A percentile compares a stretch with the other conserved stretches of the same genome.
Conservation (phyloP, 2,113 vertebrate species). For the Onychostruthus taczanowskii region DNA sequence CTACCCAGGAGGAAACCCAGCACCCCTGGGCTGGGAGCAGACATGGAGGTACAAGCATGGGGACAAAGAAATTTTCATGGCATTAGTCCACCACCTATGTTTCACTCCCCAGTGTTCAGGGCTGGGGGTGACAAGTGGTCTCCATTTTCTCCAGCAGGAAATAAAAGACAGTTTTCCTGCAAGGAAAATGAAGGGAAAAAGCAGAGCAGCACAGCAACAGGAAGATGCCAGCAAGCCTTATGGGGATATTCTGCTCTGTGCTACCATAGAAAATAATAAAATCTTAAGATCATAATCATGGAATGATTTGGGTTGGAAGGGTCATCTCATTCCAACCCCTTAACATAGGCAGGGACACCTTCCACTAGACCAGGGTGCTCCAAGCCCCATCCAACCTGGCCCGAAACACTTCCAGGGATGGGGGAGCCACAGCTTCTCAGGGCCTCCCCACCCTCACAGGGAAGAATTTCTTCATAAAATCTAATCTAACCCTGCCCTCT, state of each 20-base stretch:
- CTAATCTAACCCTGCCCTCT: neutral
- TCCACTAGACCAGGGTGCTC: neutral
- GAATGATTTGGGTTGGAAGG: neutral
- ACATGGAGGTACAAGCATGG: fast-evolving
- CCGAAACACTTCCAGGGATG: neutral
- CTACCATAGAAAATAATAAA: neutral
- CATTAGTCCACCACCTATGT: neutral
- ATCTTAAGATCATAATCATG: neutral
- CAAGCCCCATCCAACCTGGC: neutral
- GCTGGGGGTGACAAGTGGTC: neutral
- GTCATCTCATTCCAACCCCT: fast-evolving
- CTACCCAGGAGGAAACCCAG: neutral
- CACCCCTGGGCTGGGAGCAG: neutral
- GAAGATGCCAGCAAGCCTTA: neutral
- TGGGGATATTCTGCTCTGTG: neutral
- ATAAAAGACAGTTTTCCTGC: neutral
- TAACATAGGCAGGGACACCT: neutral
- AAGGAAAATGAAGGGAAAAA: neutral
- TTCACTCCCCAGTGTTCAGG: neutral
- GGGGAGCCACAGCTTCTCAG: neutral
- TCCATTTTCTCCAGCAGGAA: neutral
- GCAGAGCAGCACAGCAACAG: neutral
- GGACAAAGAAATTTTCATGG: neutral
- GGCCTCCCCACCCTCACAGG: neutral
- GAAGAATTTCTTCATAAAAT: neutral